Base-by-base conservation (phyloP, 2,888 invertebrate genomes). In the Harpalus rufipes region DNA sequence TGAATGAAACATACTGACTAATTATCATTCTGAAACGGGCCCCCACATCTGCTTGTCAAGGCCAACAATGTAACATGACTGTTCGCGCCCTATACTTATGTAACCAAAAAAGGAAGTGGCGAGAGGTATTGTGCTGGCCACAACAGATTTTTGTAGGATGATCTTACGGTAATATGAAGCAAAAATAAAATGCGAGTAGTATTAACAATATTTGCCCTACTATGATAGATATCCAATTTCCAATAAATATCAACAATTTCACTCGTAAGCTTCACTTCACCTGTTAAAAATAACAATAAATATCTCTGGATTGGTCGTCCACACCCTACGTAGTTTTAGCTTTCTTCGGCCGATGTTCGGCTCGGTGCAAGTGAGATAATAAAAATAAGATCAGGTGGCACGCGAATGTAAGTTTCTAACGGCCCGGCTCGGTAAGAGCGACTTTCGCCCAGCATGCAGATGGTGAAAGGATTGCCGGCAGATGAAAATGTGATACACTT, bases 401-500 rank as follows among this genome's bases (percentile, higher is more conserved):
- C 58, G 58, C 58, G 78, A 51, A 32, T 2, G 10, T 7, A 4
- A 32, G 32, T 78, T 78, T 16, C 78, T 58, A 58, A 78, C 14
- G 32, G n/a, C 12, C 0, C 1, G 12, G 10, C n/a, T 7, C 5
- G 10, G 21, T 44, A 61, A 51, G 61, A 39, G 63, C 41, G 61
- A 81, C 65, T 81, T 81, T 81, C 65, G 81, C 81, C 18, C 41
- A 65, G 12, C 63, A 63, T n/a, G 61, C 59, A 83, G 83, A 84
- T 80, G 85, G 85, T 85, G 85, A 85, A 85, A 85, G 85, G 85
- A 85, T 80, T 85, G 84, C 82, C 72, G 63, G 79, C 88, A 89
- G 89, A 90, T 90, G 90, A 90, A 90, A 89, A 89, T 88, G 89
- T 89, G 89, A 89, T 90, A 89, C 90, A 90, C 89, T 90, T 90